Percentiles rank a stretch among this genome's conserved stretches.
Conservation (phyloP, 2,113 vertebrate genomes). For the Toxotes jaculatrix region DNA sequence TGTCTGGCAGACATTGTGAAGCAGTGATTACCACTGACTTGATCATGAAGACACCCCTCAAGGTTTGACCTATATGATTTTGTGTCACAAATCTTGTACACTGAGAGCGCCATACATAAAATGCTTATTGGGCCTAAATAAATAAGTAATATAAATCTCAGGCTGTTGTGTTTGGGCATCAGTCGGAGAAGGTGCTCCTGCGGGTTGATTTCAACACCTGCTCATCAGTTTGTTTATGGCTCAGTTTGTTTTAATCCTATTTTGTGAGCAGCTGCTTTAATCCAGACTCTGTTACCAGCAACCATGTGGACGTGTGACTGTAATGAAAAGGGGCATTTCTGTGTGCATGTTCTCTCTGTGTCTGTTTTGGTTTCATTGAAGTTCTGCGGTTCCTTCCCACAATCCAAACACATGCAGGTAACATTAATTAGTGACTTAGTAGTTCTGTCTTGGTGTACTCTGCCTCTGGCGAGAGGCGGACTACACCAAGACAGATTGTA, state of each 20-base stretch:
- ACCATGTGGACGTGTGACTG: too few relatives aligned
- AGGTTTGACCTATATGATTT: not conserved
- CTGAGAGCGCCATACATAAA: not conserved
- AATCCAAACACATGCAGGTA: not conserved
- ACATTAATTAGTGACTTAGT: not conserved
- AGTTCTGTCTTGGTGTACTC: not conserved
- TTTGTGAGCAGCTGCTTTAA: too few relatives aligned
- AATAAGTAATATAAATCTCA: slow-evolving; percentile 1
- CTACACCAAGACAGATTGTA: not conserved
- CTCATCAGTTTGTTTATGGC: not conserved
- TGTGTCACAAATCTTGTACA: not conserved
- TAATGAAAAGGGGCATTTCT: too few relatives aligned
- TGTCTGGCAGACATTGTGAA: not conserved
- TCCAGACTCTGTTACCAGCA: too few relatives aligned
- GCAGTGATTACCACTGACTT: not conserved
- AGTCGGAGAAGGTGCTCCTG: not conserved
- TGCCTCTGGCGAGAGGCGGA: not conserved
- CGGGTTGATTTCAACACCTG: not conserved
- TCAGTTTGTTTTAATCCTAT: not conserved
- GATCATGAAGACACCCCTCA: not conserved
- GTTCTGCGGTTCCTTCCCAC: not conserved
- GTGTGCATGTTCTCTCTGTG: not conserved
- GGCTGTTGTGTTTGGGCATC: not conserved
- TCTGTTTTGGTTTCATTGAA: not conserved
- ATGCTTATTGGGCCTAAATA: not conserved